phyloP scores from a whole-genome alignment of 1,140 invertebrate genomes.

The Anastrepha obliqua region DNA sequence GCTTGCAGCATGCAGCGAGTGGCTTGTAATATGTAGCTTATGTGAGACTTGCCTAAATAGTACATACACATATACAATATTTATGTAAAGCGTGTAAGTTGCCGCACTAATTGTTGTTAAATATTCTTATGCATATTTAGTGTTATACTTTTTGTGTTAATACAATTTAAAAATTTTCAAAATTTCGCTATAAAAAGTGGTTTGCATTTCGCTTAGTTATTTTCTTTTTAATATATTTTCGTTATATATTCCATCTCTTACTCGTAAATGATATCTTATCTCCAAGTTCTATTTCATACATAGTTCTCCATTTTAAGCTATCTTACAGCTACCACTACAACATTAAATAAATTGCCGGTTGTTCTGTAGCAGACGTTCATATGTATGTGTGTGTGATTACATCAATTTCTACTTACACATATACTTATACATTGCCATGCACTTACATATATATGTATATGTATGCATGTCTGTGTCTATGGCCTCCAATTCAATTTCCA shows the following conservation, averaged over 20 bases:
- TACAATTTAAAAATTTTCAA: constrained; percentile 40
- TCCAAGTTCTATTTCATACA: constrained; percentile 33
- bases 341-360: constrained; percentile 50
- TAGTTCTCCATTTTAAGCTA: constrained; percentile 44
- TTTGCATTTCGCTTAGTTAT: constrained; percentile 54
- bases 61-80: constrained; percentile 8
- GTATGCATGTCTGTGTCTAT: background rate
- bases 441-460: background rate
- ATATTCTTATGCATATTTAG: constrained; percentile 40
- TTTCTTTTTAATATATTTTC: constrained; percentile 51
- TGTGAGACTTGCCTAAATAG: constrained; percentile 18
- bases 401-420: constrained; percentile 51
- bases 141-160: constrained; percentile 14
- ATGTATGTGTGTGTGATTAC: constrained; percentile 53
- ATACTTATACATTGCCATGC: background rate
- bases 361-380: constrained; percentile 40
- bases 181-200: constrained; percentile 46
- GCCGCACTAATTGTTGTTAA: constrained; percentile 45
- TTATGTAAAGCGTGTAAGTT: constrained; percentile 40
- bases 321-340: constrained; percentile 56
- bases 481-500: background rate
- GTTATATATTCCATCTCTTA: constrained; percentile 46
- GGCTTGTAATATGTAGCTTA: background rate
- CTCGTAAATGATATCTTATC: constrained; percentile 37
- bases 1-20: constrained; percentile 9